Percentiles rank a stretch among this genome's conserved stretches.
phyloP scores from a whole-genome alignment of 1,140 invertebrate species.

The Thrips palmi region DNA sequence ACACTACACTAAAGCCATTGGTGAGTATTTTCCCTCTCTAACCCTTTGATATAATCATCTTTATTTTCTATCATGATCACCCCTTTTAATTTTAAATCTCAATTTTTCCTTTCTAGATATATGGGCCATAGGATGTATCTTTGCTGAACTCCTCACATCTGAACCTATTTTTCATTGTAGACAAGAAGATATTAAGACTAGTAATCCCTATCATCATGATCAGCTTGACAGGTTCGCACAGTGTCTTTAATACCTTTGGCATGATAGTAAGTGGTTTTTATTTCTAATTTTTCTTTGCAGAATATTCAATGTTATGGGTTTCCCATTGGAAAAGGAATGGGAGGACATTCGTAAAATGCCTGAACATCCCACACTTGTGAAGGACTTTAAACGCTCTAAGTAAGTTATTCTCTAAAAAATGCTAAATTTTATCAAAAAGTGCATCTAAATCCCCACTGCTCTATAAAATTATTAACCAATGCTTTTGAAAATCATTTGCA shows the following conservation, averaged over 20 bases:
- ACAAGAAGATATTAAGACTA: conserved; percentile 99
- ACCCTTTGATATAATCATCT: not conserved
- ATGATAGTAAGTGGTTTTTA: conserved; percentile 9
- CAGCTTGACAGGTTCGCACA: conserved; percentile 63
- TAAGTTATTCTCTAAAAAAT: conserved; percentile 26
- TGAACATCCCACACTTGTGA: conserved; percentile 86
- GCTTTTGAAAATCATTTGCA: conserved; percentile 26
- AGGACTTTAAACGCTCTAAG: conserved; percentile 95
- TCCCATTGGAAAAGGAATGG: conserved; percentile 97
- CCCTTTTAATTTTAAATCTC: too few species aligned
- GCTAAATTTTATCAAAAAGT: conserved; percentile 6
- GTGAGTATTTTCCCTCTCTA: too few species aligned
- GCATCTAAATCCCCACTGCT: conserved; percentile 4
- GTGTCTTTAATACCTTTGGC: not conserved
- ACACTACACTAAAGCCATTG: conserved; percentile 97
- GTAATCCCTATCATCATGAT: conserved; percentile 99
- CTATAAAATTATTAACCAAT: not conserved
- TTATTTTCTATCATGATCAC: not conserved
- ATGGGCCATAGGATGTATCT: conserved; percentile 99
- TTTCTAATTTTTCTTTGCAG: conserved; percentile 24
- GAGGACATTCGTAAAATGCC: conserved; percentile 99
- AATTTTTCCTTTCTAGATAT: conserved; percentile 53
- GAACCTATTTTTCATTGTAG: conserved; percentile 99
- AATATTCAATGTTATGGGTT: conserved; percentile 99
- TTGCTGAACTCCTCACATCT: conserved; percentile 89